Evolutionary conservation across 1,140 invertebrate genomes (phyloP).

Genomic region (Idris sp.): DNA sequence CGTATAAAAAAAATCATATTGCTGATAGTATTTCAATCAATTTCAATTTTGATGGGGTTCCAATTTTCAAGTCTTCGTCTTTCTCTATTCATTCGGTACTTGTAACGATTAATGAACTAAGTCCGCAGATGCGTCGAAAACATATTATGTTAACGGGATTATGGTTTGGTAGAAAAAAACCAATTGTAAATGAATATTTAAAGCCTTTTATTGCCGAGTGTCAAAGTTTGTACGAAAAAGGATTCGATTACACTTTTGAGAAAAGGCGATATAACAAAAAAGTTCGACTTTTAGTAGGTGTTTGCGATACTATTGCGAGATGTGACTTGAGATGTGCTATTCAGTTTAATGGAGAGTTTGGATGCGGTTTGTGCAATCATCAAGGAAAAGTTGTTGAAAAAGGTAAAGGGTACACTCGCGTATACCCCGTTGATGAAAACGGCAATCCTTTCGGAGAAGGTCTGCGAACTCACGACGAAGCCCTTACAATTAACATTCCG

Average conservation of each 20-base stretch:
- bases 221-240: conserved; percentile 21
- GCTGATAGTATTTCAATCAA: conserved; percentile 30
- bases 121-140: conserved; percentile 5
- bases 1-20: conserved; percentile 14
- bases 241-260: conserved; percentile 44
- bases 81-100: conserved; percentile 34
- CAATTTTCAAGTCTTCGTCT: conserved; percentile 41
- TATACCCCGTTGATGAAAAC: conserved; percentile 41
- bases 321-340: conserved; percentile 1
- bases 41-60: conserved; percentile 47
- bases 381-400: conserved; percentile 39
- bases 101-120: conserved; percentile 32
- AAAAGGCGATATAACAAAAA: conserved; percentile 32
- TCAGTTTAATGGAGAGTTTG: no score
- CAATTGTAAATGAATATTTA: conserved; percentile 41
- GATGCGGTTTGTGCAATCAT: conserved; percentile 20
- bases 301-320: conserved; percentile 59
- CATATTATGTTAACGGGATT: conserved; percentile 36
- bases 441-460: conserved; percentile 42
- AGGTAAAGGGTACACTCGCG: conserved; percentile 25
- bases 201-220: conserved; percentile 52
- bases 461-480: conserved; percentile 39
- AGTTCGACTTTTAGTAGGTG: conserved; percentile 26
- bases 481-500: conserved; percentile 12
- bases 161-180: conserved; percentile 35